Evolutionary conservation across 2,797 vertebrate genomes (phyloP), one percentile per base, ranked within the genome.

Genomic region (Brachyrhaphis roseni): DNA sequence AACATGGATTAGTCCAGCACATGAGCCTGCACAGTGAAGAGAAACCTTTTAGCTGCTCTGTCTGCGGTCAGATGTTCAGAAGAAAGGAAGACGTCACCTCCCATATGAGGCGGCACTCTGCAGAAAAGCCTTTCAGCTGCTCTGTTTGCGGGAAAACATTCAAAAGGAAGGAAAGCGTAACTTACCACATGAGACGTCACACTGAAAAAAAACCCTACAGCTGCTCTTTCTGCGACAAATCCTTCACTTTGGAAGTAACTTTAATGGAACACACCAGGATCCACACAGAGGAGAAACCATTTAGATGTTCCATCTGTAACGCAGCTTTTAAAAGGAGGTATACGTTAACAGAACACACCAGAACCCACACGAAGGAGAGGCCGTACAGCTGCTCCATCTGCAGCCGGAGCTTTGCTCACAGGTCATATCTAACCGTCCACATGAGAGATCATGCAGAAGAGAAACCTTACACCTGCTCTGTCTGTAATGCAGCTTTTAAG

Each of bases 1-100:
- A 84, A 71, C 15, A 72, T 39, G n/a, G 80, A 68, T 71, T 68
- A 43, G 76, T 71, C 13, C 34, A 71, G 18, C 76, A 77, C 64
- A 31, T 51, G 15, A 78, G 76, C 8, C 49, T 53, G 5, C 76
- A 78, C 49, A 78, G 64, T 64, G 59, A 36, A 20, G 36, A 68
- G n/a, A 39, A 68, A 68, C 64, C 64, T 41, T 68, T 73, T 47
- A 73, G 46, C 72, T 73, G 72, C 18, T 51, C 72, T 5, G 72
- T 73, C 31, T 73, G 72, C 10, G 72, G 72, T 4, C 46, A 51
- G 31, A 73, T 49, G 28, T 73, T 73, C 31, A 49, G 31, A 34
- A 73, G 72, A 23, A 73, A 49, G 28, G 72, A 49, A 51, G 31
- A 34, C 10, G 46, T 73, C 2, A 51, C 72, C 1, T 49, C 28